These are phyloP conservation scores for Rhynchophorus ferrugineus DNA, from an alignment of 1,140 invertebrate genomes.

Conservation along the genomic window DNA sequence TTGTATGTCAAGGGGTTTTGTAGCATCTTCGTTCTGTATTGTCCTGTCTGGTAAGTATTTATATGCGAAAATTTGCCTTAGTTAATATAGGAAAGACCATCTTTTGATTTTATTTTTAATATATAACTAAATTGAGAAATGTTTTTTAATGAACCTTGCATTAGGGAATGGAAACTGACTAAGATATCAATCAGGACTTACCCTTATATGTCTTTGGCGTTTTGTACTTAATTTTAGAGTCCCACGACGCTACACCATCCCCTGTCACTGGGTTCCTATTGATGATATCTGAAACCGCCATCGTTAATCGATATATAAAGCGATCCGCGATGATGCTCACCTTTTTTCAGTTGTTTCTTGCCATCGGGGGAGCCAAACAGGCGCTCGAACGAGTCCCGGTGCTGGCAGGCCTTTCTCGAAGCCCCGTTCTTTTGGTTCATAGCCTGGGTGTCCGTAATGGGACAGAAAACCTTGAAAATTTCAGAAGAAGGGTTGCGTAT, in stretches of 20 bases:
- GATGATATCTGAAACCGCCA: not conserved
- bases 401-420: conserved; percentile 16
- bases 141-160: no score
- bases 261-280: not conserved
- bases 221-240: not conserved
- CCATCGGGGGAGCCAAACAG: conserved; percentile 24
- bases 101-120: no score
- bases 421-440: conserved; percentile 10
- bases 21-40: no score
- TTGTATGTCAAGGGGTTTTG: no score
- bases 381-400: conserved; percentile 28
- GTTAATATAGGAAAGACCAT: no score
- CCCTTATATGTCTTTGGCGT: not conserved
- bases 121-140: no score
- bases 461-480: conserved; percentile 27
- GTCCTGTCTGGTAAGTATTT: no score
- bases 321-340: not conserved
- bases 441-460: conserved; percentile 13
- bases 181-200: no score
- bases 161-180: no score
- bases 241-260: not conserved
- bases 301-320: no score
- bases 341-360: conserved; percentile 1
- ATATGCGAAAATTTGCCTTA: no score
- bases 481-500: conserved; percentile 31